Conservation (phyloP, 2,113 vertebrate genomes). For the Phycodurus eques region DNA sequence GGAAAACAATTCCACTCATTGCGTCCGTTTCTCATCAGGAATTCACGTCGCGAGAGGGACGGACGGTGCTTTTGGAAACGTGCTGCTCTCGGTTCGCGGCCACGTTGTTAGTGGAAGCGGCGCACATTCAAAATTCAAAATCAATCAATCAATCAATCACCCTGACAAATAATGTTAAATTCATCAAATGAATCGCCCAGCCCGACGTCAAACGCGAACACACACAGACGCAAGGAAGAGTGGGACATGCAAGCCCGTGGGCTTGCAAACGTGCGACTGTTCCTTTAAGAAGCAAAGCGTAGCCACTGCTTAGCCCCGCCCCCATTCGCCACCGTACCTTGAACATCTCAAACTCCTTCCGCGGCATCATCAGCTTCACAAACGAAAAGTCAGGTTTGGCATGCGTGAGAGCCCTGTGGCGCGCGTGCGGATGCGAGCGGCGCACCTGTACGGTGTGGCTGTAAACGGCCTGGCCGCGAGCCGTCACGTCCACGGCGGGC, state of each 20-base stretch:
- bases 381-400: conserved; percentile 21
- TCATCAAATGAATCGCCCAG: background rate
- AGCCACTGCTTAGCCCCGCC: conserved; percentile 4
- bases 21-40: too few species aligned
- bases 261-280: conserved; percentile 17
- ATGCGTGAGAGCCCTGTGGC: background rate
- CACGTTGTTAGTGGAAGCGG: too few species aligned
- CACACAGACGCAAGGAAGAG: conserved; percentile 24
- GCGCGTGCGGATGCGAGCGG: background rate
- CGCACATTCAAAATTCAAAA: too few species aligned
- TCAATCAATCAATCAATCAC: too few species aligned
- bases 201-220: background rate
- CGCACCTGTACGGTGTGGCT: conserved; percentile 91
- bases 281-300: conserved; percentile 37
- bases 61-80: too few species aligned
- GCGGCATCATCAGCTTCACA: conserved; percentile 96
- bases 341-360: conserved; percentile 99
- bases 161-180: too few species aligned
- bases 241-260: background rate
- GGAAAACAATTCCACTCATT: too few species aligned
- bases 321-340: conserved; percentile 80
- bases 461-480: conserved; percentile 80
- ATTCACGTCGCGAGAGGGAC: too few species aligned
- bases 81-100: too few species aligned
- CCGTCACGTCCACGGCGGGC: conserved; percentile 68